Percentiles rank a stretch among this genome's conserved stretches.
Conservation (phyloP, 2,113 vertebrate species). For the Leucopsar rothschildi region DNA sequence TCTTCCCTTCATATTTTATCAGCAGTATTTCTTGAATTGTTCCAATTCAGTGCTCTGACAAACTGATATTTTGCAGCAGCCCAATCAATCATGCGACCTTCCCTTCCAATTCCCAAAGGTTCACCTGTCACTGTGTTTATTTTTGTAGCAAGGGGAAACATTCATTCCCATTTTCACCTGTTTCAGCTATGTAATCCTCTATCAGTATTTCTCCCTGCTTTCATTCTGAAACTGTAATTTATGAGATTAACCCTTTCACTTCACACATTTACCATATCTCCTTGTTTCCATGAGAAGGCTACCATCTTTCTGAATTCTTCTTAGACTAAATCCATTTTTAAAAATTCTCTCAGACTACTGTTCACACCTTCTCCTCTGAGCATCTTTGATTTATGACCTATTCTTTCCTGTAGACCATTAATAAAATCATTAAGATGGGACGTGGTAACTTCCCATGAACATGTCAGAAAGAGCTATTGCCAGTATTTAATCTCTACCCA, state of each 20-base stretch:
- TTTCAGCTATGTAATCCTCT: not conserved
- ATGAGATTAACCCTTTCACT: not conserved
- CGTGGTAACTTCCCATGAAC: not conserved
- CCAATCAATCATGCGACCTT: not conserved
- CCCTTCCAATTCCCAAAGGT: not conserved
- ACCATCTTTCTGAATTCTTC: not conserved
- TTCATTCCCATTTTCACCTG: not conserved
- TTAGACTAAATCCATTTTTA: not conserved
- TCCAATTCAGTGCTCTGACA: not conserved
- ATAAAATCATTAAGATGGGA: not conserved
- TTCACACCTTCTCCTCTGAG: not conserved
- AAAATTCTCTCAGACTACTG: not conserved
- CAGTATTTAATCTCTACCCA: not conserved
- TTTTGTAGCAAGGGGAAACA: not conserved
- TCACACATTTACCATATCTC: not conserved
- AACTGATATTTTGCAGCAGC: not conserved
- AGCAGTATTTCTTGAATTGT: not conserved
- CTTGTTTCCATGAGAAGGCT: not conserved
- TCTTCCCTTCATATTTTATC: not conserved
- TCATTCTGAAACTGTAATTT: not conserved
- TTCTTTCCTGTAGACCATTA: not conserved
- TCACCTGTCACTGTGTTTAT: not conserved
- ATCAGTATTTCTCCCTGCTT: not conserved
- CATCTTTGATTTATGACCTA: not conserved
- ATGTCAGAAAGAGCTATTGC: not conserved